Evolutionary conservation across 2,113 vertebrate species (phyloP).

Genomic region (Ictidomys tridecemlineatus): DNA sequence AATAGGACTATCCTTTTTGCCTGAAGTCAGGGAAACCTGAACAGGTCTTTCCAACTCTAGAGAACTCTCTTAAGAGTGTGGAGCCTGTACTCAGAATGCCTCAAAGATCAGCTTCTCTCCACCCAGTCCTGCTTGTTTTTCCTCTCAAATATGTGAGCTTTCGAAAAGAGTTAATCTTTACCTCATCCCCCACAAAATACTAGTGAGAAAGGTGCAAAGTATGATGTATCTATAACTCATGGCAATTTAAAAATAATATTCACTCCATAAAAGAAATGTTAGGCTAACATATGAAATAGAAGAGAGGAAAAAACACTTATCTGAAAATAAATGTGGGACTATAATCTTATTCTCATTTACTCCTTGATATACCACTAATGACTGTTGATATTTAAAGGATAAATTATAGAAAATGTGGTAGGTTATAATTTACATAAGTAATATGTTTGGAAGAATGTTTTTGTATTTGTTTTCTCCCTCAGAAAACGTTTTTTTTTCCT

Average conservation of each 20-base stretch:
- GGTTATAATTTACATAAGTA: conserved; percentile 34
- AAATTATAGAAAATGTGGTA: conserved; percentile 34
- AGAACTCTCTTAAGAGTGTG: too few relatives aligned
- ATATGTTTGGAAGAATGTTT: conserved; percentile 45
- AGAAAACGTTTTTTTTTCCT: not conserved
- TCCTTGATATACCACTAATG: not conserved
- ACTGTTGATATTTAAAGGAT: conserved; percentile 39
- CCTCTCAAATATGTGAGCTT: not conserved
- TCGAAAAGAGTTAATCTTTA: not conserved
- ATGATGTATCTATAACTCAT: not conserved
- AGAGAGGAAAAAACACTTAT: not conserved
- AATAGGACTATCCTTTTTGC: too few relatives aligned
- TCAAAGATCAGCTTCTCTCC: not conserved
- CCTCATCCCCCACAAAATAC: too few relatives aligned
- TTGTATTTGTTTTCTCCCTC: conserved; percentile 58
- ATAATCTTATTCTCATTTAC: not conserved
- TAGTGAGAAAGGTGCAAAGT: not conserved
- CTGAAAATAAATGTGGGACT: not conserved
- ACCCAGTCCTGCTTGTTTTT: not conserved
- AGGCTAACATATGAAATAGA: not conserved
- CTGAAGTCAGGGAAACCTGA: not conserved
- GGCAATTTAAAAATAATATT: conserved; percentile 34
- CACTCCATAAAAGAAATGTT: not conserved
- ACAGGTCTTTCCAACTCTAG: not conserved
- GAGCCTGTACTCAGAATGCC: not conserved